phyloP scores from a whole-genome alignment of 2,797 vertebrate genomes.

The Triplophysa yarkandensis region DNA sequence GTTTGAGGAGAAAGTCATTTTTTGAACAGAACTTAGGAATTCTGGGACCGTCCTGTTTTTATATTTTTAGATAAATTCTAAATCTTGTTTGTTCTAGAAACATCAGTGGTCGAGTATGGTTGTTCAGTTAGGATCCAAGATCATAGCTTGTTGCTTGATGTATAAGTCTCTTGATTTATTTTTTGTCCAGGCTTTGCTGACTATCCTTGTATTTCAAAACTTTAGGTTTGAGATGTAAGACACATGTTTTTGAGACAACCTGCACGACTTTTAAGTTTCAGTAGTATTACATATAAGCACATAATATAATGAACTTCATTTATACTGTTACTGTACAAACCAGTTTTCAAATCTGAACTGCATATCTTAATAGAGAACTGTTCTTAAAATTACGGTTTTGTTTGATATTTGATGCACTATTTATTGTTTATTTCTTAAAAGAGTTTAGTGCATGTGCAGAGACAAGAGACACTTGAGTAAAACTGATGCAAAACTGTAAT shows the following conservation, averaged over 20 bases:
- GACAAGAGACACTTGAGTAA: neutral
- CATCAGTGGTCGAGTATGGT: constrained; percentile 55
- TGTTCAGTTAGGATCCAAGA: constrained; percentile 19
- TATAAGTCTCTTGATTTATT: constrained; percentile 17
- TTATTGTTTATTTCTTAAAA: constrained; percentile 8
- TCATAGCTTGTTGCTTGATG: constrained; percentile 9
- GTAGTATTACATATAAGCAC: constrained; percentile 42
- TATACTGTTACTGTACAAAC: constrained; percentile 1
- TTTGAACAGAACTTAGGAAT: constrained; percentile 48
- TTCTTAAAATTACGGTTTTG: constrained; percentile 1
- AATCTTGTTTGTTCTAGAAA: constrained; percentile 48
- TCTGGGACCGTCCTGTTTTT: constrained; percentile 49
- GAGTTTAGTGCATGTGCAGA: constrained; percentile 6
- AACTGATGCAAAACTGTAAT: constrained; percentile 33
- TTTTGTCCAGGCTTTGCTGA: constrained; percentile 26
- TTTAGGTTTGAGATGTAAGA: constrained; percentile 18
- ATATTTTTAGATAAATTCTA: constrained; percentile 38
- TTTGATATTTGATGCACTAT: constrained; percentile 29
- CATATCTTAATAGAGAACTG: neutral
- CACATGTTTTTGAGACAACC: neutral
- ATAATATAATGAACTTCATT: constrained; percentile 1
- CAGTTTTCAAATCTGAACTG: neutral
- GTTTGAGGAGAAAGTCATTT: constrained; percentile 47
- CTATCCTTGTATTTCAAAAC: neutral
- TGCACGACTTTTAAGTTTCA: constrained; percentile 44